Evolutionary conservation across 2,113 vertebrate species (phyloP).

Genomic region (Rallus limicola): DNA sequence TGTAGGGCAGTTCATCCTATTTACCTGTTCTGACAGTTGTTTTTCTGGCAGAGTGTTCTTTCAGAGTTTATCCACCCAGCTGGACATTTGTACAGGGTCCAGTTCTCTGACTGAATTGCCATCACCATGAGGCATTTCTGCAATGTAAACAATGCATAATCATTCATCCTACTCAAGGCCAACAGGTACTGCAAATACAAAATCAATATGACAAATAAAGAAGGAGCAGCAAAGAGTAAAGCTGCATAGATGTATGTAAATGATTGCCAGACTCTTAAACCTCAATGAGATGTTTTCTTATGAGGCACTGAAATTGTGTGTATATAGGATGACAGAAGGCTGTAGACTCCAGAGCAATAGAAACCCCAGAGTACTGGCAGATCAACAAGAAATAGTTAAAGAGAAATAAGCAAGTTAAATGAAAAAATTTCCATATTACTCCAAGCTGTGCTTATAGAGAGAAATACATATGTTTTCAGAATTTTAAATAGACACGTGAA

Average conservation of each 20-base stretch:
- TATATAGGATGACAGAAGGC: neutral
- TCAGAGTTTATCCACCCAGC: neutral
- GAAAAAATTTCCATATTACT: neutral
- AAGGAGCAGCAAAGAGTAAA: neutral
- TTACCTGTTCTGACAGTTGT: constrained; percentile 8
- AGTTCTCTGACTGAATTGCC: neutral
- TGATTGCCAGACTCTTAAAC: neutral
- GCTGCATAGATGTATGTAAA: neutral
- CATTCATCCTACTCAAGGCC: neutral
- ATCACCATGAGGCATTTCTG: neutral
- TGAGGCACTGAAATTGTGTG: neutral
- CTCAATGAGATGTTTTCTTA: neutral
- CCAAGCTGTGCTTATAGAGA: neutral
- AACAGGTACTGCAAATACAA: neutral
- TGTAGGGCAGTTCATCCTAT: neutral
- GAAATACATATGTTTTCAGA: neutral
- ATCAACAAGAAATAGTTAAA: constrained; percentile 37
- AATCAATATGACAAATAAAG: constrained; percentile 18
- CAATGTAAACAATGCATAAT: neutral
- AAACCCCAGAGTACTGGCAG: neutral
- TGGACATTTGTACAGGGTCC: neutral
- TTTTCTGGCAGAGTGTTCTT: neutral
- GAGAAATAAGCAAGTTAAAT: constrained; percentile 9
- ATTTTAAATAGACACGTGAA: neutral
- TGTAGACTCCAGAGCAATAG: neutral